Evolutionary conservation across 2,113 vertebrate genomes (phyloP).

Genomic region (Campylomormyrus numenius): DNA sequence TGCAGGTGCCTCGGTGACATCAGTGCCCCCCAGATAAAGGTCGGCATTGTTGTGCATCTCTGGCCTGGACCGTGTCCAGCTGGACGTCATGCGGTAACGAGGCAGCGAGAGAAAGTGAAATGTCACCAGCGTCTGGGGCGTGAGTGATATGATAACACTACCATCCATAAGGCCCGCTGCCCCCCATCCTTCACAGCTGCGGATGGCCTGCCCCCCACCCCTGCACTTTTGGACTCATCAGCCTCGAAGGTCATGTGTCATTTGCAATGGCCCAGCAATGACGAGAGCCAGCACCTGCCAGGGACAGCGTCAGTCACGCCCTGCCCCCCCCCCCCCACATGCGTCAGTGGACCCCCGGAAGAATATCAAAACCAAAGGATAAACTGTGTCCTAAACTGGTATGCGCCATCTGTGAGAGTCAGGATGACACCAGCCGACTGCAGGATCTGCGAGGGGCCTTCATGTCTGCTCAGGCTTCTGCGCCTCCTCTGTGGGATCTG

Average conservation of each 20-base stretch:
- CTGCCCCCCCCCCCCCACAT: background rate
- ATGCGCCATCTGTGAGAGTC: background rate
- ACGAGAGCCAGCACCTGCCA: background rate
- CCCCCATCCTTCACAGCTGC: slow-evolving; percentile 30
- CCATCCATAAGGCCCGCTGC: slow-evolving; percentile 29
- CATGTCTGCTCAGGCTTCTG: background rate
- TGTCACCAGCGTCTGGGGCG: slow-evolving; percentile 35
- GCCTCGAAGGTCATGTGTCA: slow-evolving; percentile 60
- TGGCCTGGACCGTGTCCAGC: slow-evolving; percentile 10
- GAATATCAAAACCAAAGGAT: no score
- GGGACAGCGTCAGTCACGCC: background rate
- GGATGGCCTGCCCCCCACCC: slow-evolving; percentile 6
- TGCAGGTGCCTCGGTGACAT: slow-evolving; percentile 14
- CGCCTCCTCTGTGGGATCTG: background rate
- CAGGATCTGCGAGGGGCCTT: background rate
- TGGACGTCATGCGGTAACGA: slow-evolving; percentile 26
- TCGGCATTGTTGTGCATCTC: slow-evolving; percentile 21
- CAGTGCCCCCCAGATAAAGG: slow-evolving; percentile 25
- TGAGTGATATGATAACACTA: slow-evolving; percentile 44
- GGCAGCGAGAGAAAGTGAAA: slow-evolving; percentile 28
- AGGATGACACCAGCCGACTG: background rate
- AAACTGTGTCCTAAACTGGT: background rate
- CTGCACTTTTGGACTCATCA: slow-evolving; percentile 53
- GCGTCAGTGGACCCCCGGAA: background rate
- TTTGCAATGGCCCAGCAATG: slow-evolving; percentile 29